phyloP scores from a whole-genome alignment of 2,113 vertebrate species.

The Hemicordylus capensis region DNA sequence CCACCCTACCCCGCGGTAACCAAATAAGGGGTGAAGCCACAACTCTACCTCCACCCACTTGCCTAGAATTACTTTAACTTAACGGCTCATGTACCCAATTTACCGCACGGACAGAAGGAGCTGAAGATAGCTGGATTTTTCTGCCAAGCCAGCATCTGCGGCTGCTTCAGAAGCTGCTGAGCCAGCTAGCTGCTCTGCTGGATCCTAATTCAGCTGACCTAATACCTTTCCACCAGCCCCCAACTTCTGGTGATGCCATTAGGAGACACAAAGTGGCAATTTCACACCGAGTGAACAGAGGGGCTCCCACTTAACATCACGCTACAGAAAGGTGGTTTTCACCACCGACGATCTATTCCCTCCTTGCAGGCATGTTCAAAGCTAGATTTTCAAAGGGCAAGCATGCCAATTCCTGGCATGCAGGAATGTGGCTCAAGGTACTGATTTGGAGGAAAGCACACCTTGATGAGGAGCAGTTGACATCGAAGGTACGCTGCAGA shows the following conservation, averaged over 20 bases:
- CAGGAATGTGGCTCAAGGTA: not conserved
- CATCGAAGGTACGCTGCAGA: slow-evolving; percentile 93
- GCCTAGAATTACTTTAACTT: not conserved
- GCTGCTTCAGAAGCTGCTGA: slow-evolving; percentile 6
- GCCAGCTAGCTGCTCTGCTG: not conserved
- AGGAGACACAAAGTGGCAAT: slow-evolving; percentile 28
- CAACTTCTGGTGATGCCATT: slow-evolving; percentile 14
- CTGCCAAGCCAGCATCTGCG: not conserved
- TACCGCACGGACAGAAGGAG: not conserved
- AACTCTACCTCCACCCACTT: not conserved
- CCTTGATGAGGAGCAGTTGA: slow-evolving; percentile 95
- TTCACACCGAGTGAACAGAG: slow-evolving; percentile 14
- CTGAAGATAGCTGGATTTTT: not conserved
- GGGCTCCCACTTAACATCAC: slow-evolving; percentile 9
- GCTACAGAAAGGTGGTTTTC: not conserved
- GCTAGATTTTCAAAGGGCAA: not conserved
- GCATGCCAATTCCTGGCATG: too few relatives aligned
- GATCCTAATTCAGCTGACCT: slow-evolving; percentile 15
- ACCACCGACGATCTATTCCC: not conserved
- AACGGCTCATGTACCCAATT: not conserved
- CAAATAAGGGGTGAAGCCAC: not conserved
- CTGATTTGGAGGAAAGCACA: slow-evolving; percentile 47
- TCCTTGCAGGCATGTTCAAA: not conserved
- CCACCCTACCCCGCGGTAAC: too few relatives aligned
- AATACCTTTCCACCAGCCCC: slow-evolving; percentile 1